Conservation (phyloP, 2,797 vertebrate genomes). For the Rhabdophis nuchalis region DNA sequence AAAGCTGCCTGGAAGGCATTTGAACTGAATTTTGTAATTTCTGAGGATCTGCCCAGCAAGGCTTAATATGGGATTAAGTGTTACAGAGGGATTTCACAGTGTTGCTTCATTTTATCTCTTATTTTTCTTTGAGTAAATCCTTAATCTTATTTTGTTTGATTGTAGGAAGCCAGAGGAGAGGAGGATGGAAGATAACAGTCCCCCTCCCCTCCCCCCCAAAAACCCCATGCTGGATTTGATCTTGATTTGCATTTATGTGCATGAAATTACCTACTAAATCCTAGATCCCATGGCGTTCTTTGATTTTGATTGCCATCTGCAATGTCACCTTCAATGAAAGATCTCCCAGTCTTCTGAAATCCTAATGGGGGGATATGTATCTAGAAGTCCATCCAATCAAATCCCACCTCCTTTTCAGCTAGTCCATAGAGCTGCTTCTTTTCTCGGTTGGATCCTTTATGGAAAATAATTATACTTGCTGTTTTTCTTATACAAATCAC, state of each 20-base stretch:
- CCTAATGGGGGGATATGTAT: not conserved
- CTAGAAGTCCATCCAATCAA: not conserved
- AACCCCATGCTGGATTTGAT: not conserved
- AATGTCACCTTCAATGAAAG: not conserved
- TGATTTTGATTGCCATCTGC: not conserved
- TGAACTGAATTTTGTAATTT: not conserved
- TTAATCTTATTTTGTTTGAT: not conserved
- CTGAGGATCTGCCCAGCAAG: not conserved
- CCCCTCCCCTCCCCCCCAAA: too few species aligned
- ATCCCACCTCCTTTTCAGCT: not conserved
- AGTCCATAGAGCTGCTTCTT: not conserved
- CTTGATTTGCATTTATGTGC: not conserved
- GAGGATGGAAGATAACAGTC: not conserved
- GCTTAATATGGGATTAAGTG: not conserved
- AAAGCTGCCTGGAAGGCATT: not conserved
- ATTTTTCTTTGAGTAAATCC: not conserved
- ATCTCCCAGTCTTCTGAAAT: not conserved
- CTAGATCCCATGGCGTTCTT: not conserved
- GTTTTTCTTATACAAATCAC: constrained; percentile 63
- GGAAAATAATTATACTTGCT: not conserved
- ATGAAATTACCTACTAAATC: not conserved
- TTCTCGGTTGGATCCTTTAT: not conserved
- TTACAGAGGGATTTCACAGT: not conserved
- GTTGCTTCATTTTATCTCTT: constrained; percentile 7
- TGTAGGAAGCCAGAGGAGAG: not conserved